Evolutionary conservation across 2,113 vertebrate genomes (phyloP).

Genomic region (Saguinus imperator): DNA sequence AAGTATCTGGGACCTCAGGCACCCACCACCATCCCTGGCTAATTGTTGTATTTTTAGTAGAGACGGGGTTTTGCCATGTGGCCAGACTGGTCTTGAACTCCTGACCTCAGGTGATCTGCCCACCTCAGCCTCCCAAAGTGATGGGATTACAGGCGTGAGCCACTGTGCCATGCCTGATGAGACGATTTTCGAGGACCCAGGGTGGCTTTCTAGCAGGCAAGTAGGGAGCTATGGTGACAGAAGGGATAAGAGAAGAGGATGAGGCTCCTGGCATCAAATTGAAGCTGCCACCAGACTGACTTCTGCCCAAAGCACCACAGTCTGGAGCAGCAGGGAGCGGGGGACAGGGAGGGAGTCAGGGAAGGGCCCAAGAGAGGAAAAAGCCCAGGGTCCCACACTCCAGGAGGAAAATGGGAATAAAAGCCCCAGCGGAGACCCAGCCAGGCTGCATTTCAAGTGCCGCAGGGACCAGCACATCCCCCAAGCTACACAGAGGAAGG

Average conservation of each 20-base stretch:
- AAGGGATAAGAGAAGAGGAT: accelerated
- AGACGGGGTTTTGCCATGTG: not conserved
- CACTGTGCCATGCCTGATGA: too few species aligned
- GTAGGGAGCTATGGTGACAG: not conserved
- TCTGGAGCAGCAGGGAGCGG: accelerated
- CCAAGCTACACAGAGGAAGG: accelerated
- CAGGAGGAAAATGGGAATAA: not conserved
- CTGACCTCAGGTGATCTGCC: not conserved
- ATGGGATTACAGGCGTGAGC: not conserved
- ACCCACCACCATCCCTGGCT: not conserved
- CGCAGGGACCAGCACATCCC: not conserved
- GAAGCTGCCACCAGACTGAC: not conserved
- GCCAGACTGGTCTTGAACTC: not conserved
- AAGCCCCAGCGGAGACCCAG: accelerated
- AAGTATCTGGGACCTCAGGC: not conserved
- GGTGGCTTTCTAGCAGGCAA: too few species aligned
- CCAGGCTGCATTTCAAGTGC: too few species aligned
- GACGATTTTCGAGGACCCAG: not conserved
- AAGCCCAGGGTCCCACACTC: too few species aligned
- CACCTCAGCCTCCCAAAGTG: not conserved
- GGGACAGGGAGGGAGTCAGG: too few species aligned
- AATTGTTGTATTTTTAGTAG: not conserved
- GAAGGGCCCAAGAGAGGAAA: not conserved
- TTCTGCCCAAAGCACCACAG: accelerated
- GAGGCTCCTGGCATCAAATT: accelerated